Evolutionary conservation across 2,113 vertebrate species (phyloP).

Genomic region (Chloroceryle aenea): DNA sequence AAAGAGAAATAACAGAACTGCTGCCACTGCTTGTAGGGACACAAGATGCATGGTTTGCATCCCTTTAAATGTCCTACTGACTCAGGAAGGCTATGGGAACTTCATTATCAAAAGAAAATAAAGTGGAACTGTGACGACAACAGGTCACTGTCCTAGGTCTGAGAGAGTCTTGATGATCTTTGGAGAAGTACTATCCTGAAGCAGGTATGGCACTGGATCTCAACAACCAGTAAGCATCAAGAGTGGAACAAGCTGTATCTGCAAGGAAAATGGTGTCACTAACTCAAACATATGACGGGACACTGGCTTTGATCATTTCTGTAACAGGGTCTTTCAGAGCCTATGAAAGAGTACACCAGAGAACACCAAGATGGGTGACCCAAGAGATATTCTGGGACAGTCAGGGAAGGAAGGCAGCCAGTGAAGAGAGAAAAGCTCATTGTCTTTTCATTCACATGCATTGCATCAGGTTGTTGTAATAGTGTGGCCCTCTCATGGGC

Average conservation of each 20-base stretch:
- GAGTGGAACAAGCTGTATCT: not conserved
- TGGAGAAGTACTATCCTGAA: not conserved
- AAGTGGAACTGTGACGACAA: not conserved
- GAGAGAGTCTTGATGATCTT: not conserved
- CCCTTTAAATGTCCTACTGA: not conserved
- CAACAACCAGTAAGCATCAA: not conserved
- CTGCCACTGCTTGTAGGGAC: not conserved
- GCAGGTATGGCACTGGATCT: not conserved
- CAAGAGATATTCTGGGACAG: not conserved
- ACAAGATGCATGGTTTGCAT: not conserved
- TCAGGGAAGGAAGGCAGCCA: fast-evolving
- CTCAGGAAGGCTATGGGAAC: not conserved
- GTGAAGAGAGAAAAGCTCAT: not conserved
- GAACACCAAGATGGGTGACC: not conserved
- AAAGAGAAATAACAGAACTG: not conserved
- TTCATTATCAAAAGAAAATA: not conserved
- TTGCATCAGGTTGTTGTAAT: not conserved
- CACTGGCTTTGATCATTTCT: not conserved
- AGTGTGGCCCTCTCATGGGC: not conserved
- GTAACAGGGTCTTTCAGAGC: not conserved
- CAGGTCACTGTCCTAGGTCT: not conserved
- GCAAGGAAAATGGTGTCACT: not conserved
- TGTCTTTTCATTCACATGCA: not conserved
- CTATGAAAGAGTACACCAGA: not conserved
- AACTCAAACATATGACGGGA: fast-evolving